Evolutionary conservation across 2,113 vertebrate species (phyloP).

Genomic region (Actinemys pallida): DNA sequence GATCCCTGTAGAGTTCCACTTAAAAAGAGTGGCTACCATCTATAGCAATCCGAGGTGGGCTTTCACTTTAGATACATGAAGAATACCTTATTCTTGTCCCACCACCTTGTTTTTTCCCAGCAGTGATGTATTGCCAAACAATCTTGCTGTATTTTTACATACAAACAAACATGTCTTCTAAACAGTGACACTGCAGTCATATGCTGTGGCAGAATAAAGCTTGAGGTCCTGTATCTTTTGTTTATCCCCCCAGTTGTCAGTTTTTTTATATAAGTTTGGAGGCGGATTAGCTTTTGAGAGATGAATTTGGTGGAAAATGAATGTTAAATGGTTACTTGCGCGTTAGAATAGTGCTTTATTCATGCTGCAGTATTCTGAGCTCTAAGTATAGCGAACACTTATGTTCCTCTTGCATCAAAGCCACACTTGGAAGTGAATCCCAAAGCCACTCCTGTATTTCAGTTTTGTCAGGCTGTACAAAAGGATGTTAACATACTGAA

Average conservation of each 20-base stretch:
- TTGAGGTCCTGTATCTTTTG: neutral
- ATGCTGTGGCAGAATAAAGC: neutral
- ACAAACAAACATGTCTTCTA: fast-evolving
- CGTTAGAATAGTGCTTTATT: neutral
- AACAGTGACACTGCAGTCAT: neutral
- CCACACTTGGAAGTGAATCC: neutral
- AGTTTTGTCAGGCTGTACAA: fast-evolving
- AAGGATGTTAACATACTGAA: neutral
- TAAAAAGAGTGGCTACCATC: neutral
- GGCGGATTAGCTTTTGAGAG: neutral
- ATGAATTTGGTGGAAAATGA: neutral
- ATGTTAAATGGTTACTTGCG: neutral
- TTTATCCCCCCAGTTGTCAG: fast-evolving
- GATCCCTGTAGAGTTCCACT: neutral
- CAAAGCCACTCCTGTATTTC: neutral
- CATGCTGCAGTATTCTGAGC: neutral
- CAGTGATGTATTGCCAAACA: neutral
- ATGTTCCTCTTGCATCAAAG: neutral
- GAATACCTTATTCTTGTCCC: neutral
- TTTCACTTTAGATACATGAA: neutral
- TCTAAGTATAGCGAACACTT: neutral
- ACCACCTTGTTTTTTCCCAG: neutral
- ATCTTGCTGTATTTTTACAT: neutral
- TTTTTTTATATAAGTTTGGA: neutral
- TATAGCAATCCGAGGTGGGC: neutral